Evolutionary conservation across 2,888 invertebrate species (phyloP).

Genomic region (Cheilosia variabilis): DNA sequence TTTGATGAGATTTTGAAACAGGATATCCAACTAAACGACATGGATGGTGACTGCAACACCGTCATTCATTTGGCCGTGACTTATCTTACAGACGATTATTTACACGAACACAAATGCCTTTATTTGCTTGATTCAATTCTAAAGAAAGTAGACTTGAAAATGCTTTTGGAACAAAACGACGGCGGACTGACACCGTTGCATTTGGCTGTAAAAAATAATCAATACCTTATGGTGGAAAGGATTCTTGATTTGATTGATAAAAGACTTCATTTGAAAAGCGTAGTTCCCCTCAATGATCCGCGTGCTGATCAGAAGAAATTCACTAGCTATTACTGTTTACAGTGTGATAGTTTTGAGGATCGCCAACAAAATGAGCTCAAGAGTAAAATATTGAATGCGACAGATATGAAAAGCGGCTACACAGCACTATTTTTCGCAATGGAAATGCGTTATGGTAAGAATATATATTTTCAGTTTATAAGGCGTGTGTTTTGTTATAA

Average conservation of each 20-base stretch:
- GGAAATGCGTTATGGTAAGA: constrained; percentile 78
- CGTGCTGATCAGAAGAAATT: constrained; percentile 4
- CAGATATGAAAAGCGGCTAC: constrained; percentile 80
- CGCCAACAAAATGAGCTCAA: constrained; percentile 75
- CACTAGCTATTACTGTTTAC: constrained; percentile 24
- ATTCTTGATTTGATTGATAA: constrained; percentile 79
- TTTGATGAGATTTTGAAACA: constrained; percentile 77
- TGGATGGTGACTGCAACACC: constrained; percentile 80
- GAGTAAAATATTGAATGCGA: constrained; percentile 78
- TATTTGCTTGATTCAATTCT: constrained; percentile 78
- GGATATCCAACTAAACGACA: constrained; percentile 76
- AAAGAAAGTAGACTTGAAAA: constrained; percentile 77
- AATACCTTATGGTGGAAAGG: constrained; percentile 79
- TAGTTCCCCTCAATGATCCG: constrained; percentile 36
- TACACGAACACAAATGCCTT: constrained; percentile 18
- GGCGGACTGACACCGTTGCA: constrained; percentile 81
- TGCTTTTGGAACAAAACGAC: constrained; percentile 79
- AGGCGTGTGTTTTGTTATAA: too few species aligned
- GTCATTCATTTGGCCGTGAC: constrained; percentile 80
- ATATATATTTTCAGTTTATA: not conserved
- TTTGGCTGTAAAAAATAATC: constrained; percentile 79
- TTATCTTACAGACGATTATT: constrained; percentile 75
- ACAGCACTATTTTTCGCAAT: constrained; percentile 80
- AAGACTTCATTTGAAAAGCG: constrained; percentile 68
- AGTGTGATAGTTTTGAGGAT: constrained; percentile 29